These are phyloP conservation scores for Crematogaster levior DNA, from an alignment of 2,888 invertebrate species.

Conservation along the genomic window DNA sequence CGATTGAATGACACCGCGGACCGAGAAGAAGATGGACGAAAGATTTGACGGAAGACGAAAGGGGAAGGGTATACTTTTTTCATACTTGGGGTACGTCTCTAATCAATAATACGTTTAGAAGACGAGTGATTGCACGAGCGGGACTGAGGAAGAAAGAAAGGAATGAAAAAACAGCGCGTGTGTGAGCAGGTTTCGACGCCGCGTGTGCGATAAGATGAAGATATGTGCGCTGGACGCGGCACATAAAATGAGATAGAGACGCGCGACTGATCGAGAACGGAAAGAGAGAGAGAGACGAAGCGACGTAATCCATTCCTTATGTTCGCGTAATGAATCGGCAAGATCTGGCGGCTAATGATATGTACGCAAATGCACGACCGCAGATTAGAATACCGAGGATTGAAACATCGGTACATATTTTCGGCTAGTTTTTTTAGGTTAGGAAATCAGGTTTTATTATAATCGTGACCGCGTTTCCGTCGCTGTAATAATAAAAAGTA, in stretches of 20 bases:
- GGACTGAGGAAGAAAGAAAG: neutral
- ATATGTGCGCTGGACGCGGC: slow-evolving; percentile 11
- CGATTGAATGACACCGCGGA: slow-evolving; percentile 41
- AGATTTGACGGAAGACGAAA: slow-evolving; percentile 31
- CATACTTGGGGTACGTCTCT: slow-evolving; percentile 7
- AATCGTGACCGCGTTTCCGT: neutral
- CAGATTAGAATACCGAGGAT: neutral
- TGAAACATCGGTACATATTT: neutral
- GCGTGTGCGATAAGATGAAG: slow-evolving; percentile 20
- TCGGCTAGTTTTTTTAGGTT: neutral
- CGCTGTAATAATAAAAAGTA: too few relatives aligned
- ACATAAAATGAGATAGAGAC: neutral
- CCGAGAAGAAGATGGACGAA: slow-evolving; percentile 47
- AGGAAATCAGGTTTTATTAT: neutral
- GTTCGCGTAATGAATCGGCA: slow-evolving; percentile 13
- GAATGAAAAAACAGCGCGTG: slow-evolving; percentile 26
- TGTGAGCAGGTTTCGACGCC: neutral
- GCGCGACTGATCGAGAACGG: neutral
- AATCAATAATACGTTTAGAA: slow-evolving; percentile 43
- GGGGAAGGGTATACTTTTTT: slow-evolving; percentile 20
- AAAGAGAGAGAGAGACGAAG: neutral
- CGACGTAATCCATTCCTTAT: slow-evolving; percentile 24
- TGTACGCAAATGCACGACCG: neutral
- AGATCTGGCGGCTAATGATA: neutral
- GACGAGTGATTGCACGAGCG: slow-evolving; percentile 9